Evolutionary conservation across 2,888 invertebrate species (phyloP), one percentile per base, ranked within the genome.

Genomic region (Sinohyriopsis cumingii): DNA sequence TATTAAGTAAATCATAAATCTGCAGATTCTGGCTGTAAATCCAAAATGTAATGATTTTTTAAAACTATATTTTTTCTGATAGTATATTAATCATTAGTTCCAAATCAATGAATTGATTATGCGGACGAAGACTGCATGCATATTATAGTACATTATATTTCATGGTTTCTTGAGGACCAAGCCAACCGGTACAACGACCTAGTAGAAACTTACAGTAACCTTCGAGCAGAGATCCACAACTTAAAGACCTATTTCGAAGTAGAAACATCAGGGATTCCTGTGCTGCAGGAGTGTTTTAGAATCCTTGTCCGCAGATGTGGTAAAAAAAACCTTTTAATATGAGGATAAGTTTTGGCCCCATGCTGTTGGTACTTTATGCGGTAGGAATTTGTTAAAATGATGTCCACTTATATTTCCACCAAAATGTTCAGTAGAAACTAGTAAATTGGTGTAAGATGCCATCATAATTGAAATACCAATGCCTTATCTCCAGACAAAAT

Each of bases 161-260:
- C n/a, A 24, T 33, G 22, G 18, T 67, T 3, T 22, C 64, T 69
- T 57, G 71, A 85, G 84, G 85, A 86, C 60, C 80, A 83, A 45
- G 80, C 75, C 12, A 81, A 76, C 64, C 71, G 84, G 19, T 84
- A 84, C 72, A 84, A 86, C 55, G 84, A 83, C 24, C 67, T 84
- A n/a, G 73, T 83, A 15, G 70, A 67, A 6, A 79, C 75, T 57
- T 85, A 82, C 69, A 70, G 77, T 53, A 70, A 71, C 1, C 69
- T 86, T 20, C 75, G 78, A 22, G 63, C 73, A 45, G 77, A 77
- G 25, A 77, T 82, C 4, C 76, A 83, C 57, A 75, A 77, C 45
- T 86, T 84, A 66, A 86, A 86, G 71, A 72, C 73, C 56, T 72
- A 73, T 61, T 84, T 83, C 69, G 73, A 76, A 5, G 69, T 62